Base-by-base conservation (phyloP, 2,797 vertebrate genomes). In the Chanos chanos region DNA sequence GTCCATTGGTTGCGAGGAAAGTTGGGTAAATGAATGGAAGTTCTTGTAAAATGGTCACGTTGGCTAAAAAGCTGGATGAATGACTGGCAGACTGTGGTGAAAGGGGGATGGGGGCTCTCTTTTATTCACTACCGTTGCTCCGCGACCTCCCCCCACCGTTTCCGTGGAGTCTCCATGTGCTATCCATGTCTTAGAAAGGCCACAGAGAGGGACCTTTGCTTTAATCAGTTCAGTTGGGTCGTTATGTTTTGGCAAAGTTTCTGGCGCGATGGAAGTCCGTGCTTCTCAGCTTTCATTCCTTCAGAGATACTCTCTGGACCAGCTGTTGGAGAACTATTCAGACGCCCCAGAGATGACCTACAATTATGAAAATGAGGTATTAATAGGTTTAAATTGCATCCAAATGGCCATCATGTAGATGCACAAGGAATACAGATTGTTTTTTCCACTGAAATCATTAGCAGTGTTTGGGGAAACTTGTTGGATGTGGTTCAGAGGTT, bases 331-430 rank as follows among this genome's bases (percentile, higher is more conserved):
- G 74, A 77, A 83, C 81, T 82, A 79, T 82, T 80, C 83, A 84
- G 80, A 85, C 79, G 84, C 82, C 86, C 84, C 65, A 70, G 76
- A 81, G 82, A 88, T 89, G 83, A 88, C 82, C 81, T 63, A 78
- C 81, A 83, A 84, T 87, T 88, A 85, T 86, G 75, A 87, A 86
- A 87, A 86, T 85, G 55, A 85, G 85, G 83, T 83, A 89, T 89
- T 89, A 86, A 89, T 87, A 85, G 83, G 78, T 81, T 80, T 58
- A 85, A 89, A 89, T 89, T 89, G 81, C 87, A 85, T 81, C 84
- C 85, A 89, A 89, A 89, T 88, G 84, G 79, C 61, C 69, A 74
- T 83, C 57, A 75, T 65, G 57, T 72, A 74, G 71, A 79, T 76
- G 57, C 77, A 76, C 56, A 61, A 72, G 64, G 66, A 71, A 81